A percentile compares a stretch with the other conserved stretches of the same genome.
Evolutionary conservation across 2,797 vertebrate genomes (phyloP).

Genomic region (Coendou prehensilis): DNA sequence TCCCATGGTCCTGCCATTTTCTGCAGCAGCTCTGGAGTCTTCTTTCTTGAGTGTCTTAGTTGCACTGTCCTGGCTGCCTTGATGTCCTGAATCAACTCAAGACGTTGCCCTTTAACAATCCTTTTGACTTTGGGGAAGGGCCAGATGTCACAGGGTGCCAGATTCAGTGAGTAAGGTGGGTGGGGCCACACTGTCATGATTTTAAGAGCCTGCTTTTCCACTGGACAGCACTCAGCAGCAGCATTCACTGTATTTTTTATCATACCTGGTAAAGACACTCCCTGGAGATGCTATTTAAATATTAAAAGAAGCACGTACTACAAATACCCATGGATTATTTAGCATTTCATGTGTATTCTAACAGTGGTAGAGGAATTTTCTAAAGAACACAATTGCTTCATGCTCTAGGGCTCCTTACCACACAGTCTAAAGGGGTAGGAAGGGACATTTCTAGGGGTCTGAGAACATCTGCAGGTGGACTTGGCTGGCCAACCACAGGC

Average conservation of each 20-base stretch:
- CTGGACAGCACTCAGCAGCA: background rate
- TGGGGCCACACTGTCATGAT: background rate
- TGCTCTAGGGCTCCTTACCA: background rate
- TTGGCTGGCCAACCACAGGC: background rate
- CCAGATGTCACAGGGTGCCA: background rate
- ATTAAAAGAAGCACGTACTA: slow-evolving; percentile 10
- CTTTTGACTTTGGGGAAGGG: background rate
- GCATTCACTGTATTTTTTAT: background rate
- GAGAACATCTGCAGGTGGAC: background rate
- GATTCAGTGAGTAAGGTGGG: background rate
- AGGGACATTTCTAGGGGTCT: background rate
- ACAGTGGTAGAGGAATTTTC: background rate
- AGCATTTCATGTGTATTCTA: slow-evolving; percentile 3
- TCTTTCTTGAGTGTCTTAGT: background rate
- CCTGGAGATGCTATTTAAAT: slow-evolving; percentile 7
- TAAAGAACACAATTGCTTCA: background rate
- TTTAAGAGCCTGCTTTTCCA: background rate
- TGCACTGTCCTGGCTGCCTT: too few species aligned
- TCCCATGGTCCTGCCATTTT: background rate
- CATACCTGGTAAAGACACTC: background rate
- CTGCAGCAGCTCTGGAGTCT: background rate
- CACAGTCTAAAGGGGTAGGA: background rate
- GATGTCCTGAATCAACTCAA: background rate
- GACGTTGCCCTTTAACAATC: background rate
- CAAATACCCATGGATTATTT: background rate